Evolutionary conservation across 2,113 vertebrate species (phyloP).

Genomic region (Opisthocomus hoazin): DNA sequence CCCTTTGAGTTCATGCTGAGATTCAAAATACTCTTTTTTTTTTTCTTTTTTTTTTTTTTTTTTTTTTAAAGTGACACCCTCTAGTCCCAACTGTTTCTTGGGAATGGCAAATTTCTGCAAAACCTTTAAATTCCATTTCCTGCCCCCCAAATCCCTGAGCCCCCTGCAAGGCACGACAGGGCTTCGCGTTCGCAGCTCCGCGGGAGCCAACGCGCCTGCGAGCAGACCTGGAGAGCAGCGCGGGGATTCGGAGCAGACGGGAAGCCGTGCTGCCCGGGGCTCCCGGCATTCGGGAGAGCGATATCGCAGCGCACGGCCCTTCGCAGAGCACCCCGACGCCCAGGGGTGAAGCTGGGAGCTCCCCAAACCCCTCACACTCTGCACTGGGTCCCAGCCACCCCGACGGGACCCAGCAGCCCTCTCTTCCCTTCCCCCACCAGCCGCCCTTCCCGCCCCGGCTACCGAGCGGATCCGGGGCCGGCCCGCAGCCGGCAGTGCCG

Average conservation of each 20-base stretch:
- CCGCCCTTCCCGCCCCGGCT: not conserved
- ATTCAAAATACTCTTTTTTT: not conserved
- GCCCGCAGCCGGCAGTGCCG: not conserved
- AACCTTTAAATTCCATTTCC: not conserved
- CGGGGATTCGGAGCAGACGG: not conserved
- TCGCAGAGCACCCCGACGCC: not conserved
- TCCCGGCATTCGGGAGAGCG: not conserved
- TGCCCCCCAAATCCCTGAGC: not conserved
- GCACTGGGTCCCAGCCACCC: rapidly evolving
- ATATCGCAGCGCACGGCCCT: rapidly evolving
- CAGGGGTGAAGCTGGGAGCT: rapidly evolving
- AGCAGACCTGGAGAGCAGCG: not conserved
- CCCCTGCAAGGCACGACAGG: not conserved
- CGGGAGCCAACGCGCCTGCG: not conserved
- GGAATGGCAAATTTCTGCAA: not conserved
- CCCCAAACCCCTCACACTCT: not conserved
- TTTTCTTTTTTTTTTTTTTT: not conserved
- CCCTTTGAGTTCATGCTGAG: not conserved
- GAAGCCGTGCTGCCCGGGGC: too few relatives aligned
- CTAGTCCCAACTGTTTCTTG: not conserved
- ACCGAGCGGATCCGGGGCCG: not conserved
- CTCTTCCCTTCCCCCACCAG: rapidly evolving
- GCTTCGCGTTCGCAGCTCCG: not conserved
- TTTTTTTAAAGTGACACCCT: not conserved
- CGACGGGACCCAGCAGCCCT: not conserved